Percentiles rank a stretch among this genome's conserved stretches.
phyloP scores from a whole-genome alignment of 2,797 vertebrate genomes.

The Philypnodon macrostomus region DNA sequence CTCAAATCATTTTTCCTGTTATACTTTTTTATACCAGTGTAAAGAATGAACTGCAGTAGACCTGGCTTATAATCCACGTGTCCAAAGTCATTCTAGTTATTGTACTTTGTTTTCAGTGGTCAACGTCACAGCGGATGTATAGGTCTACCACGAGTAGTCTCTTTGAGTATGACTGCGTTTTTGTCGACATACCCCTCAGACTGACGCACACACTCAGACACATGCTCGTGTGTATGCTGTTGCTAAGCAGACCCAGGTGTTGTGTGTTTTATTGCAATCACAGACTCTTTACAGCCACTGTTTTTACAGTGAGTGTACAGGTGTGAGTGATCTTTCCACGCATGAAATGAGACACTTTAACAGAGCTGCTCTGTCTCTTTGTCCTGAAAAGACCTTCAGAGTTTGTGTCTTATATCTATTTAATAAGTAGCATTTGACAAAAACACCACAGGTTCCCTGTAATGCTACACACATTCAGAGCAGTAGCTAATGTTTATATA shows the following conservation, averaged over 20 bases:
- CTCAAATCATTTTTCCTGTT: no score
- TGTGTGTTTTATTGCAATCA: slow-evolving; percentile 51
- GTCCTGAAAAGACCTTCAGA: slow-evolving; percentile 12
- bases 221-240: slow-evolving; percentile 25
- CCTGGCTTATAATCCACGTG: no score
- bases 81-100: no score
- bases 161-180: slow-evolving; percentile 12
- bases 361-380: slow-evolving; percentile 20
- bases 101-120: slow-evolving; percentile 45
- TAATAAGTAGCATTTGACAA: no score
- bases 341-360: slow-evolving; percentile 45
- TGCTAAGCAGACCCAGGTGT: slow-evolving; percentile 63
- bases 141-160: slow-evolving; percentile 36
- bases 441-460: background rate
- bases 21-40: no score
- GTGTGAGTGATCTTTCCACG: slow-evolving; percentile 49
- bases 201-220: slow-evolving; percentile 1
- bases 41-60: no score
- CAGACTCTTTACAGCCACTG: slow-evolving; percentile 37
- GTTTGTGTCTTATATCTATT: background rate
- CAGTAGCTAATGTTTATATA: slow-evolving; percentile 37
- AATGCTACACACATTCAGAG: slow-evolving; percentile 1
- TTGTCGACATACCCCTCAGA: slow-evolving; percentile 13
- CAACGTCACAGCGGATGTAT: slow-evolving; percentile 34
- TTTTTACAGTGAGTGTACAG: slow-evolving; percentile 54